Base-by-base conservation (phyloP, 2,113 vertebrate species). In the Zeus faber region DNA sequence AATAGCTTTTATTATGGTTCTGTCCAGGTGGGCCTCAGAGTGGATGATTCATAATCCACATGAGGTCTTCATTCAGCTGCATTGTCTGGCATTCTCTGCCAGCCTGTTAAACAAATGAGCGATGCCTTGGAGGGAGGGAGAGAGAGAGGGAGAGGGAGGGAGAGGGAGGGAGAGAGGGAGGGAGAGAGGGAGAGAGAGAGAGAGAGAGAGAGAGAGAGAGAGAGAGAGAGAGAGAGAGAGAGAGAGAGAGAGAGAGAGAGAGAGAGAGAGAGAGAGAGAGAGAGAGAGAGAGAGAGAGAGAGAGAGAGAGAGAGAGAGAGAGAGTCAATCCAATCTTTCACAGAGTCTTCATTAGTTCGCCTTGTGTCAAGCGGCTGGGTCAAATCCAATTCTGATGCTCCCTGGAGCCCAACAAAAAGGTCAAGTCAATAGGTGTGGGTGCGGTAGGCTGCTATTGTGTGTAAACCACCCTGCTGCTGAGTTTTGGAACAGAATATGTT, bases 331-430 rank as follows among this genome's bases (percentile, higher is more conserved):
- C n/a, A n/a, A 45, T 54, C 70, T 85, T 77, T 86, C 71, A 67
- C 80, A 79, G 81, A 78, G 79, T 82, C 77, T 86, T 86, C 72
- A 86, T 88, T 85, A 80, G 73, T 83, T 78, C 79, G 69, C 65
- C 54, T 80, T 72, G 68, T 76, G 75, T 81, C 72, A 81, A 57
- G 54, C 26, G 54, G 49, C 51, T 13, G 60, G 80, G 84, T 81
- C 80, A 77, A 67, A 74, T 54, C 61, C 56, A n/a, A n/a, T n/a
- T n/a, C n/a, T n/a, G n/a, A n/a, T 27, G 63, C 70, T 77, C 72
- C 59, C 71, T 58, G 45, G 56, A 65, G 65, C 51, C 54, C 23
- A 59, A 9, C 56, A 54, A 60, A 88, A 85, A 86, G 83, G 82
- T 82, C 81, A 76, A 57, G 62, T 83, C 84, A 67, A 75, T 86